These are phyloP conservation scores for Eleutherodactylus coqui DNA, from an alignment of 2,797 vertebrate genomes.

Conservation along the genomic window DNA sequence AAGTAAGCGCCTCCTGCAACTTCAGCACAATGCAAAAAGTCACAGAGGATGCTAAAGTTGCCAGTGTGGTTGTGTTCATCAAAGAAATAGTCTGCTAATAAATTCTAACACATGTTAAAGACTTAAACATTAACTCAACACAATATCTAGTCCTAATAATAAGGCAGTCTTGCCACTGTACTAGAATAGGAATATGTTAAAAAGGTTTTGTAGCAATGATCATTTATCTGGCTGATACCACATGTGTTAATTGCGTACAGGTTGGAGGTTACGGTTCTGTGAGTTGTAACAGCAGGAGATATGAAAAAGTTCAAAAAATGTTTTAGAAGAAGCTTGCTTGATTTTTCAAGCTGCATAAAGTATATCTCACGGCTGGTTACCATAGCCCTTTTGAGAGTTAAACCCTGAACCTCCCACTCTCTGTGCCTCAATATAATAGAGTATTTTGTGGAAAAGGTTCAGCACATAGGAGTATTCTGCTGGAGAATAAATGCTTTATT, in stretches of 20 bases:
- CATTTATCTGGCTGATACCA: background rate
- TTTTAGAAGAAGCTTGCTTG: background rate
- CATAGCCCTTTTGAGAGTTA: constrained; percentile 44
- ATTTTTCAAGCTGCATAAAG: background rate
- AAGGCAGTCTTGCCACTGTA: background rate
- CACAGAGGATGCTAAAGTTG: background rate
- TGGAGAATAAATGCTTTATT: constrained; percentile 55
- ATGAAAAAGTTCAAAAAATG: background rate
- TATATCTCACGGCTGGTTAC: constrained; percentile 33
- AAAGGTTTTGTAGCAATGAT: background rate
- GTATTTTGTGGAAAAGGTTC: constrained; percentile 45
- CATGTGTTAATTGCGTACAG: background rate
- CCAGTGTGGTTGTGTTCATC: background rate
- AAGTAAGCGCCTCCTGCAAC: background rate
- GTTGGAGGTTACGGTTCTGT: background rate
- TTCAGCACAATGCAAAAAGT: too few species aligned
- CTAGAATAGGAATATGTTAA: background rate
- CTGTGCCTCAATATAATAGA: constrained; percentile 34
- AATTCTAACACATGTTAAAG: background rate
- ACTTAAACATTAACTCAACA: background rate
- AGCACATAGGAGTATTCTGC: constrained; percentile 30
- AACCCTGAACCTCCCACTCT: constrained; percentile 47
- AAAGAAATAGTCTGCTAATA: background rate
- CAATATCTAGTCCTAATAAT: background rate
- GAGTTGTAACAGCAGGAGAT: background rate